Evolutionary conservation across 2,888 invertebrate genomes (phyloP), one percentile per base, ranked within the genome.

Genomic region (Neria commutata): DNA sequence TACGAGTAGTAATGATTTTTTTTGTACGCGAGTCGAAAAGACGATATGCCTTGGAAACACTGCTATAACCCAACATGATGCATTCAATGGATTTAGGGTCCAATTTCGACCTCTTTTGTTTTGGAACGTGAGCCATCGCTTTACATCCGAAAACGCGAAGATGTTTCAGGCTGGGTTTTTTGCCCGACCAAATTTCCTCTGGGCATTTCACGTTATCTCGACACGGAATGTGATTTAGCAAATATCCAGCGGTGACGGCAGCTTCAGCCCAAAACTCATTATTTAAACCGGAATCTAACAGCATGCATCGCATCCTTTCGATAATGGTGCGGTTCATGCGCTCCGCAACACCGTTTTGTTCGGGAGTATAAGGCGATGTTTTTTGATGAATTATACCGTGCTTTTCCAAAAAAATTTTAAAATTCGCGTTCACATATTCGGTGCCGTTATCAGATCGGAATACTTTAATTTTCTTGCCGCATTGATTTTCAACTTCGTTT

Each of bases 401-500:
- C 5, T 19, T 17, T 21, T 4, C n/a, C 21, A 17, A 21, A 23
- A 46, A 46, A 19, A 11, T 14, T 5, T 46, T 10, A 10, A 24
- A n/a, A n/a, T n/a, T n/a, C n/a, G n/a, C n/a, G n/a, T 19, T 21
- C n/a, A 19, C 24, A n/a, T 46, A 21, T 46, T 46, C 46, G 19
- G 19, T 14, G 19, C 11, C 21, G 19, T 46, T 46, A 24, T 46
- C 46, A 23, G 46, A 19, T 19, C 46, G 21, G 17, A 23, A 19
- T 11, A 46, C 24, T 46, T 46, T 46, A 21, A 46, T 46, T 46
- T 5, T 46, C 19, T 24, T 21, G 5, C 19, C 29, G 29, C 29
- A 6, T 8, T 29, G 6, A 29, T 29, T 29, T 6, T 69, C 68
- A 50, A 61, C 64, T 25, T 61, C 14, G 5, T 46, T 59, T 47